Evolutionary conservation across 1,140 invertebrate species (phyloP).

Genomic region (Argopecten irradians): DNA sequence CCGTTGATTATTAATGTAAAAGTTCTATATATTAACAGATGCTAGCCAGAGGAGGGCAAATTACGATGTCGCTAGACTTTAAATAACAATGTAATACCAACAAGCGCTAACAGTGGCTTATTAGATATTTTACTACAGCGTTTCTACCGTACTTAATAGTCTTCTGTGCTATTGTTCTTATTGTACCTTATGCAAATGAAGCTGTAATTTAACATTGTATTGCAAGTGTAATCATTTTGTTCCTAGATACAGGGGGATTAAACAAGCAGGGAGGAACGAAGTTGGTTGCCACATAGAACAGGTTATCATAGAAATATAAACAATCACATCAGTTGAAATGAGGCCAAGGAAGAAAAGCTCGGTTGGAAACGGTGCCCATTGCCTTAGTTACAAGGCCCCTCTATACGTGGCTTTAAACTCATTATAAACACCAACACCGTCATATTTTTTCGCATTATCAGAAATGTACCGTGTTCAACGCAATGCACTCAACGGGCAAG

Average conservation of each 20-base stretch:
- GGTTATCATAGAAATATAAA: not conserved
- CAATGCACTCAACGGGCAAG: not conserved
- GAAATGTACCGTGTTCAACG: not conserved
- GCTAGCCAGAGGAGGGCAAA: slow-evolving; percentile 1
- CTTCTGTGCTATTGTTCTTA: not conserved
- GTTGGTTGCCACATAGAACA: not conserved
- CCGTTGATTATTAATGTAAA: slow-evolving; percentile 12
- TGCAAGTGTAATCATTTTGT: not conserved
- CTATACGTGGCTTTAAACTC: not conserved
- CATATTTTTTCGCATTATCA: not conserved
- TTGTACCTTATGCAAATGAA: not conserved
- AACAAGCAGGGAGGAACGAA: not conserved
- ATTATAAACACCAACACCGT: not conserved
- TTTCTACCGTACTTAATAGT: not conserved
- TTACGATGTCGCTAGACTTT: not conserved
- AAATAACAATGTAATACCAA: not conserved
- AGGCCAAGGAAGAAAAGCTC: not conserved
- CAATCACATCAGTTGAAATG: not conserved
- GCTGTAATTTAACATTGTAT: not conserved
- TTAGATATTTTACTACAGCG: not conserved
- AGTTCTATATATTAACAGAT: slow-evolving; percentile 7
- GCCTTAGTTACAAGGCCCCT: not conserved
- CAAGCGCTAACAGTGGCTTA: not conserved
- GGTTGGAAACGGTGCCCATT: not conserved
- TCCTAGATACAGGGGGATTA: not conserved